Base-by-base conservation (phyloP, 2,888 invertebrate species). In the Endotricha flammealis region DNA sequence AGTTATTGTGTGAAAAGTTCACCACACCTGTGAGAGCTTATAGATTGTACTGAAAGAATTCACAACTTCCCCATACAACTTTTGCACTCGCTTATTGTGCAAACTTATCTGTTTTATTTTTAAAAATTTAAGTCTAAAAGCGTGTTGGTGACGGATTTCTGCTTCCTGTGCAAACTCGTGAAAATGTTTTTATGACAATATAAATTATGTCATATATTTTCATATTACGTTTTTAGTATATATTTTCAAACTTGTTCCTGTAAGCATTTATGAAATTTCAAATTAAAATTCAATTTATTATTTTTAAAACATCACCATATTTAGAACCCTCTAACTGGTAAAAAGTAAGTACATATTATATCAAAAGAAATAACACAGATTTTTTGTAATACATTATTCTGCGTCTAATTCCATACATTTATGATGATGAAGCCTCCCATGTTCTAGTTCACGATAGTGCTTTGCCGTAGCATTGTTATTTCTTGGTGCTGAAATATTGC, bases 401-500 rank as follows among this genome's bases (percentile, higher is more conserved):
- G 29, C 29, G 28, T 25, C 36, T 57, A 50, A 48, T 53, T 57
- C 44, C 59, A 53, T 48, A 50, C 56, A 58, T 59, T 64, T 70
- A 57, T 60, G 62, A 70, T 68, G 69, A 73, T 73, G 76, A 78
- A 72, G 72, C 57, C 75, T 72, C 61, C 59, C 63, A 54, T 62
- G 61, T 61, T 65, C 64, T 66, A 71, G 69, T 77, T 74, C 67
- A 64, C 63, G 60, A 64, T 66, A 76, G 72, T 71, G 71, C 75
- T 72, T 66, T 75, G 63, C 54, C 61, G 57, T 61, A 64, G 63
- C 74, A 79, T 79, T 81, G 82, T 83, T 82, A 79, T 82, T 82
- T 81, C 80, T 77, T 63, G 68, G 76, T 67, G 73, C 66, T 82
- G 75, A 82, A 78, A 82, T 81, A 83, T 81, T 73, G 72, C 66